Base-by-base conservation (phyloP, 2,113 vertebrate species). In the Semnopithecus entellus region DNA sequence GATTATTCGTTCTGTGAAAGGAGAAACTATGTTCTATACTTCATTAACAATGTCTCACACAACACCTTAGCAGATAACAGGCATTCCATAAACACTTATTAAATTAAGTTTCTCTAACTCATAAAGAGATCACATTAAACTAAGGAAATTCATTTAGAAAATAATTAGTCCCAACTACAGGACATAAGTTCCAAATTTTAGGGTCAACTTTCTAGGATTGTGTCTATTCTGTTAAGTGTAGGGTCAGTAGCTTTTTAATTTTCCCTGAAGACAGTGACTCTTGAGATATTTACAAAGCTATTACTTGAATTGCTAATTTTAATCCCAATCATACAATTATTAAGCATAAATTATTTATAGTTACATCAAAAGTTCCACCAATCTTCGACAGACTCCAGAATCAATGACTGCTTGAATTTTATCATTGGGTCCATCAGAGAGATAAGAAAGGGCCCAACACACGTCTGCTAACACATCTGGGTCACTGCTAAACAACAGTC, bases 391-490 rank as follows among this genome's bases (percentile, higher is more conserved):
- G 66, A 99, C 99, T 97, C 99, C 99, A 43, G 99, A 99, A 98
- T 99, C 99, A 96, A 99, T 99, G 96, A 99, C 99, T 17, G 99
- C 99, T 98, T 99, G 99, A 98, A 99, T 99, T 99, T 99, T 99
- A 96, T 99, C 99, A 96, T 99, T 99, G 35, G 99, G 99, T 95
- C 99, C 99, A 95, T 99, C 99, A 8, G 99, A 99, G 95, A 99
- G 99, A 97, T 99, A 99, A 91, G 99, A 99, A 81, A 99, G 99
- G 55, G 99, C 99, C 99, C 99, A 99, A 98, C 99, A 99, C 66
- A 99, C 99, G 97, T 99, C 99, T 94, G 99, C 99, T 97, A 99
- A 98, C 27, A 99, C 99, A 98, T 99, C 99, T 27, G 99, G 98
- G 91, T 99, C 99, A 97, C 99, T 99, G 98, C 99, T 99, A 98